Conservation (phyloP, 2,797 vertebrate genomes). For the Cynodonichthys magdalenae region DNA sequence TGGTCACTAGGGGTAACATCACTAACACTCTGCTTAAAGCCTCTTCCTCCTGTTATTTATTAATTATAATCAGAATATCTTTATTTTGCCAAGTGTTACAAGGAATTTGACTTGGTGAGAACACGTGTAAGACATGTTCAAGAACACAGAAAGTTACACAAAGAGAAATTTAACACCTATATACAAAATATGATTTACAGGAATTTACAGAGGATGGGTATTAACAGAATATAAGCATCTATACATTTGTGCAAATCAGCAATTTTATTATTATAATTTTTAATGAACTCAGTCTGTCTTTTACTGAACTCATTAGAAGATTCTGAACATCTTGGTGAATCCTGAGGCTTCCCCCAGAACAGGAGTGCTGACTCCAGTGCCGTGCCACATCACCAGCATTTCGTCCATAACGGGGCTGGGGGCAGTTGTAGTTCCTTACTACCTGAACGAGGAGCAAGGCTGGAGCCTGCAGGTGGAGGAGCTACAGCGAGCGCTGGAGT, state of each 20-base stretch:
- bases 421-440: slow-evolving; percentile 69
- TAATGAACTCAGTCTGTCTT: background rate
- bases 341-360: slow-evolving; percentile 38
- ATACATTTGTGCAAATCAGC: too few relatives aligned
- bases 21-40: background rate
- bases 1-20: slow-evolving; percentile 65
- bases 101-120: too few relatives aligned
- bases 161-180: too few relatives aligned
- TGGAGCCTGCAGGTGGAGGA: slow-evolving; percentile 76
- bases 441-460: slow-evolving; percentile 75
- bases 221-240: too few relatives aligned
- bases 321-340: slow-evolving; percentile 69
- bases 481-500: slow-evolving; percentile 65
- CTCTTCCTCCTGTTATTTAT: background rate
- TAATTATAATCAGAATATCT: too few relatives aligned
- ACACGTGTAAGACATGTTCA: too few relatives aligned
- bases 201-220: too few relatives aligned
- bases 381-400: slow-evolving; percentile 30
- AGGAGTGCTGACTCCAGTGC: slow-evolving; percentile 75
- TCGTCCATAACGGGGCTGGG: slow-evolving; percentile 43
- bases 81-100: too few relatives aligned
- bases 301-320: slow-evolving; percentile 53
- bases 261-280: too few relatives aligned
- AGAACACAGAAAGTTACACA: too few relatives aligned
- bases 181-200: too few relatives aligned